These are phyloP conservation scores for Scaptomyza cyrtandrae DNA, from an alignment of 2,888 invertebrate genomes.

Conservation along the genomic window DNA sequence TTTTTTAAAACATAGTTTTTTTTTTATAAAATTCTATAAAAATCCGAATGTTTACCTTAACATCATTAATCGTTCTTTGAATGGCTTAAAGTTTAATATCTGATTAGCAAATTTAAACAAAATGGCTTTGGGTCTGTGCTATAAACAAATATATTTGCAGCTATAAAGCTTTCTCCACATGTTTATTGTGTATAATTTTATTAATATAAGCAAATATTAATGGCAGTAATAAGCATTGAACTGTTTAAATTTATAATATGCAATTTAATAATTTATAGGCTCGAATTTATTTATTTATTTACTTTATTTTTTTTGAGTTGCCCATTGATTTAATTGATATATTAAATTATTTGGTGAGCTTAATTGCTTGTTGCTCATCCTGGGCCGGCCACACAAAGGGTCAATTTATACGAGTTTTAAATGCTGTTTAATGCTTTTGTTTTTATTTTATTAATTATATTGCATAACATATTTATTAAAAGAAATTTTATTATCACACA, in stretches of 20 bases:
- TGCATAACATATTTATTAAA: conserved; percentile 69
- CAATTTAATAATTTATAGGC: conserved; percentile 55
- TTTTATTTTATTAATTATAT: conserved; percentile 54
- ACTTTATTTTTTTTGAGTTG: background rate
- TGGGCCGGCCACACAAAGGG: conserved; percentile 58
- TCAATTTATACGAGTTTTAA: conserved; percentile 59
- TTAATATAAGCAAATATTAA: conserved; percentile 45
- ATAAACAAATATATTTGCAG: background rate
- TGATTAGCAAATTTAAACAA: conserved; percentile 6
- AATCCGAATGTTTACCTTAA: conserved; percentile 6
- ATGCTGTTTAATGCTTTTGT: conserved; percentile 62
- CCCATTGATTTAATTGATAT: conserved; percentile 67
- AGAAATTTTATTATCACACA: conserved; percentile 48
- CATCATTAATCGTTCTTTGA: background rate
- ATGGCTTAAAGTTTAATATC: conserved; percentile 14
- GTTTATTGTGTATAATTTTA: too few relatives aligned
- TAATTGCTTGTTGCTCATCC: conserved; percentile 66
- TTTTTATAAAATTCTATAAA: too few relatives aligned
- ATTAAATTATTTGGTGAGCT: conserved; percentile 72
- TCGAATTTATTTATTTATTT: conserved; percentile 25
- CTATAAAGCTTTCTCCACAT: background rate
- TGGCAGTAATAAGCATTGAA: conserved; percentile 71
- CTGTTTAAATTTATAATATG: conserved; percentile 60
- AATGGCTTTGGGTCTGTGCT: background rate
- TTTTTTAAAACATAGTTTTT: background rate